These are phyloP conservation scores for Spongilla lacustris DNA, from an alignment of 37 sponge, comb jelly and placozoan genomes.

Conservation along the genomic window DNA sequence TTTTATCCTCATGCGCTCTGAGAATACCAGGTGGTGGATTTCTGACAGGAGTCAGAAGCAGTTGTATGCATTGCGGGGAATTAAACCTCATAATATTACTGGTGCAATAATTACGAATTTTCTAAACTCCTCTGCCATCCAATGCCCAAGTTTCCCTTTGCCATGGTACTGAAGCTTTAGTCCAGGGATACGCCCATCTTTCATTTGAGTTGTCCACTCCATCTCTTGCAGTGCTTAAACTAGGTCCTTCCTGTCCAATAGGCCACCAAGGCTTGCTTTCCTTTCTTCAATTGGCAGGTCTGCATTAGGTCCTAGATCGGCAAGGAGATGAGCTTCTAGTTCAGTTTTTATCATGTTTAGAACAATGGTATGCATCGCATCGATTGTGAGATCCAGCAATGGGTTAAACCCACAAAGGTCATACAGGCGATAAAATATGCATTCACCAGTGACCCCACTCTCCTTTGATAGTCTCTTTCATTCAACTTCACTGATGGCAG, in stretches of 20 bases:
- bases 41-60: slow-evolving; percentile 8
- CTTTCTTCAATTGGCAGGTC: not conserved
- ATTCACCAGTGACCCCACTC: not conserved
- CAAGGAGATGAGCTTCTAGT: not conserved
- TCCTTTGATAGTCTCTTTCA: not conserved
- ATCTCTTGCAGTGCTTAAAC: not conserved
- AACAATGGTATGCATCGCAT: not conserved
- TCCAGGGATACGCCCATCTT: not conserved
- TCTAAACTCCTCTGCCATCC: slow-evolving; percentile 15
- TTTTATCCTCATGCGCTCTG: not conserved
- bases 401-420: not conserved
- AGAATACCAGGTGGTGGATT: slow-evolving; percentile 9
- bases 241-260: not conserved
- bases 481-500: not conserved
- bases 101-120: slow-evolving; percentile 2
- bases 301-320: not conserved
- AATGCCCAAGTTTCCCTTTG: slow-evolving; percentile 1
- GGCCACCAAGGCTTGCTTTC: not conserved
- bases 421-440: not conserved
- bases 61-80: not conserved
- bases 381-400: not conserved
- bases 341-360: not conserved
- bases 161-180: not conserved
- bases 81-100: not conserved
- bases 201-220: slow-evolving; percentile 4